A percentile compares a stretch with the other conserved stretches of the same genome.
These are phyloP conservation scores for Boulengeromyrus knoepffleri DNA, from an alignment of 2,113 vertebrate genomes.

Conservation along the genomic window DNA sequence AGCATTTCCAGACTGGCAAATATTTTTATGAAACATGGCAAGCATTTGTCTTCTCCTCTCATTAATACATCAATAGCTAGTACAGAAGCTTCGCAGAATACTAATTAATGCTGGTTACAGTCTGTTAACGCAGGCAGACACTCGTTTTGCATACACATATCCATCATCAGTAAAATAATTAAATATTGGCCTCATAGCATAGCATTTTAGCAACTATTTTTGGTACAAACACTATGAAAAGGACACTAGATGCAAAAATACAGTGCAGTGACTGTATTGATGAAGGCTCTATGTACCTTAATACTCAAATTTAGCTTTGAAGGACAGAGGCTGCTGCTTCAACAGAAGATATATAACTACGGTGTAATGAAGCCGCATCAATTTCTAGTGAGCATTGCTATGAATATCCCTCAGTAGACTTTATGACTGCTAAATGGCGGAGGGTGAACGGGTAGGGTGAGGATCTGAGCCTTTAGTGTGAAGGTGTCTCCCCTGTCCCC, in stretches of 20 bases:
- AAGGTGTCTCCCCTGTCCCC: neutral
- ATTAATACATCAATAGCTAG: neutral
- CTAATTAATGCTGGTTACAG: neutral
- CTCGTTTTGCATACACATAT: neutral
- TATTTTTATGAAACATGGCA: neutral
- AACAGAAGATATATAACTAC: neutral
- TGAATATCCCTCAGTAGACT: neutral
- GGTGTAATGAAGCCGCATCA: neutral
- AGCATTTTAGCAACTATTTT: neutral
- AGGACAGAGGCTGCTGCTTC: neutral
- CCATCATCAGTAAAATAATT: neutral
- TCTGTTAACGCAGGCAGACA: neutral
- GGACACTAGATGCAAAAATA: neutral
- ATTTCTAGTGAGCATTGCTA: conserved; percentile 2
- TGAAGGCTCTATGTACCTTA: neutral
- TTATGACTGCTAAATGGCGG: neutral
- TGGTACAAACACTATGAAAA: neutral
- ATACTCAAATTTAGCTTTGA: neutral
- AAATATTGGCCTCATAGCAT: neutral
- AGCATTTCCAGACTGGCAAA: neutral
- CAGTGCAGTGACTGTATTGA: neutral
- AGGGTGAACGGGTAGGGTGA: neutral
- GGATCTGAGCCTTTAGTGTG: neutral
- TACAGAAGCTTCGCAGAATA: neutral
- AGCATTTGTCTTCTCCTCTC: neutral